A percentile compares a stretch with the other conserved stretches of the same genome.
Conservation (phyloP, 2,888 invertebrate genomes). For the Resseliella maxima region DNA sequence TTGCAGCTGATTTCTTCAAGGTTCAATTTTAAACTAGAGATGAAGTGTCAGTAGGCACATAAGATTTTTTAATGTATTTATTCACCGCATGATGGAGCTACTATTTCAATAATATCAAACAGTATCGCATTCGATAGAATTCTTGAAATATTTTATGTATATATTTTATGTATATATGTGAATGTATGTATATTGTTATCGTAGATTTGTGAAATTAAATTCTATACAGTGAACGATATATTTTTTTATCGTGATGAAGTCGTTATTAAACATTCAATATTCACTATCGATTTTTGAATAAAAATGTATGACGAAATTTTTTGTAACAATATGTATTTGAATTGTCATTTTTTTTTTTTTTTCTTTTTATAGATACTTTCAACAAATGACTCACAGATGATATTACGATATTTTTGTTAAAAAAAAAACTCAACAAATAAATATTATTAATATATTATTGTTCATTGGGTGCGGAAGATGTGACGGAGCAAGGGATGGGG, state of each 20-base stretch:
- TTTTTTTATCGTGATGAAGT: too few relatives aligned
- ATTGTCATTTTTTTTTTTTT: neutral
- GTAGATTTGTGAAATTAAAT: neutral
- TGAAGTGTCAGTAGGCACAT: neutral
- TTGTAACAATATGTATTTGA: neutral
- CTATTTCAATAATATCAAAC: neutral
- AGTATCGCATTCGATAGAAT: neutral
- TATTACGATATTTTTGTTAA: neutral
- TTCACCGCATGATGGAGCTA: conserved; percentile 37
- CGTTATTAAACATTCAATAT: too few relatives aligned
- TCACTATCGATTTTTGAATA: too few relatives aligned
- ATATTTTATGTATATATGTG: neutral
- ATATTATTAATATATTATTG: neutral
- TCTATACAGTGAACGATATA: neutral
- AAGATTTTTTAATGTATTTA: neutral
- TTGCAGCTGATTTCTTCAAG: conserved; percentile 52
- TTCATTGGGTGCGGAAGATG: neutral
- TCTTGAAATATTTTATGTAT: neutral
- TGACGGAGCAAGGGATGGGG: too few relatives aligned
- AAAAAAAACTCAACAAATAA: neutral
- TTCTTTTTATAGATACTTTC: neutral
- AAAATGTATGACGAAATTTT: too few relatives aligned
- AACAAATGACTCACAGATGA: neutral
- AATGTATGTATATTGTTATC: neutral
- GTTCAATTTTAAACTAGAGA: conserved; percentile 49